These are phyloP conservation scores for Gavialis gangeticus DNA, from an alignment of 2,113 vertebrate species.

Conservation along the genomic window DNA sequence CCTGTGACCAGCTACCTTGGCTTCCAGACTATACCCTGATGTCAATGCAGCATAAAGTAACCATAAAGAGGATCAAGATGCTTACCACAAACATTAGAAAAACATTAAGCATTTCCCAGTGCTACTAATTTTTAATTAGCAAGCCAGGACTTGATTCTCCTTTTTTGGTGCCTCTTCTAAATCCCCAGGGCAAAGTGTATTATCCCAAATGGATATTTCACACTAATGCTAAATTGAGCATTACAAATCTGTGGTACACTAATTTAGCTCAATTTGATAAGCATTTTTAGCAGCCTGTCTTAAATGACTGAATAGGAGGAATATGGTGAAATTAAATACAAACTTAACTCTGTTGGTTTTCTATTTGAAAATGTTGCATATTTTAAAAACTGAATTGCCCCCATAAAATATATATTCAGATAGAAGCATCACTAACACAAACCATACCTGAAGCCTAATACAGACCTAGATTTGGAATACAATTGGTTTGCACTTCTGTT, in stretches of 20 bases:
- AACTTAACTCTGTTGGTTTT: constrained; percentile 12
- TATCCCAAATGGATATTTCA: constrained; percentile 72
- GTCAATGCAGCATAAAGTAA: background rate
- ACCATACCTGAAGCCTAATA: background rate
- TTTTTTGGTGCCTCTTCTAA: constrained; percentile 19
- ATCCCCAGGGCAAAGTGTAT: constrained; percentile 50
- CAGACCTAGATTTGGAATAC: background rate
- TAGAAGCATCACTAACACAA: background rate
- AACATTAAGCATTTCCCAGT: background rate
- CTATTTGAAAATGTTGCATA: background rate
- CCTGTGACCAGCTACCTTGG: background rate
- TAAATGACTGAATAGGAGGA: constrained; percentile 15
- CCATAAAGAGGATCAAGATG: background rate
- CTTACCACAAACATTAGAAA: background rate
- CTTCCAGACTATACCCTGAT: background rate
- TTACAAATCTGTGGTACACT: constrained; percentile 48
- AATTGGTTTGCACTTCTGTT: background rate
- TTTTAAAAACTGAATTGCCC: background rate
- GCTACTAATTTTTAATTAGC: constrained; percentile 53
- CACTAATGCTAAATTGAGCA: constrained; percentile 61
- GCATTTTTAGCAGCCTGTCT: constrained; percentile 33
- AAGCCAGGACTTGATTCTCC: background rate
- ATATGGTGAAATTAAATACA: background rate
- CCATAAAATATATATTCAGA: background rate
- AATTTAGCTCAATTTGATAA: constrained; percentile 66